These are phyloP conservation scores for Hirudo medicinalis DNA, from an alignment of 1,140 invertebrate species.

Conservation along the genomic window DNA sequence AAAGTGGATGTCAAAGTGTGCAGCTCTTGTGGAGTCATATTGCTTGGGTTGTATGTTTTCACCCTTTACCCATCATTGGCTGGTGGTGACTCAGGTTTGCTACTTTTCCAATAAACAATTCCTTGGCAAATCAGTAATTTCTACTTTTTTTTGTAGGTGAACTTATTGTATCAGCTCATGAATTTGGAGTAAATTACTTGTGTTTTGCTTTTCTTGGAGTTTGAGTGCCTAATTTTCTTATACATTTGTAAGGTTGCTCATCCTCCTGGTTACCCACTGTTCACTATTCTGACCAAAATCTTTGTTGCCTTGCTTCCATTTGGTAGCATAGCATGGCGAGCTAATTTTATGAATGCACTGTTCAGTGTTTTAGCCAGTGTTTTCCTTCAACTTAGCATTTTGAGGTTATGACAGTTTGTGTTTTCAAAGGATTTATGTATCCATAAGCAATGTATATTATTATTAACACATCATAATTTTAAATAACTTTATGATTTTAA, in stretches of 20 bases:
- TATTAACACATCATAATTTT: neutral
- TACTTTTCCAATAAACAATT: constrained; percentile 2
- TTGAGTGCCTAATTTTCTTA: constrained; percentile 9
- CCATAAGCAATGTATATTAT: neutral
- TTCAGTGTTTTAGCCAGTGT: constrained; percentile 26
- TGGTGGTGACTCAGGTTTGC: constrained; percentile 33
- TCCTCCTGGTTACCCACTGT: constrained; percentile 39
- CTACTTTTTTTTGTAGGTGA: constrained; percentile 28
- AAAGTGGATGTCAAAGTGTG: constrained; percentile 16
- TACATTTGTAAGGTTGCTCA: constrained; percentile 33
- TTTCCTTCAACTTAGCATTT: constrained; percentile 27
- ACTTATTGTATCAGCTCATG: constrained; percentile 32
- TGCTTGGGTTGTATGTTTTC: constrained; percentile 26
- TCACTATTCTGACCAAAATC: constrained; percentile 31
- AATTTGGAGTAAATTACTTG: constrained; percentile 31
- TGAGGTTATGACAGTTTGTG: constrained; percentile 25
- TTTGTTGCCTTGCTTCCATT: constrained; percentile 27
- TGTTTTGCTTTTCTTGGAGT: neutral
- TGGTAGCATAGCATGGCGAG: constrained; percentile 32
- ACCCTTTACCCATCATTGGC: constrained; percentile 31
- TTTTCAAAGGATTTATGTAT: neutral
- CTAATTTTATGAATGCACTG: constrained; percentile 31
- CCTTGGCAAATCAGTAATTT: constrained; percentile 9
- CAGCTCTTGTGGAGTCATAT: neutral
- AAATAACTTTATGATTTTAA: no score